phyloP scores from a whole-genome alignment of 2,797 vertebrate genomes.

The Caiman crocodilus region DNA sequence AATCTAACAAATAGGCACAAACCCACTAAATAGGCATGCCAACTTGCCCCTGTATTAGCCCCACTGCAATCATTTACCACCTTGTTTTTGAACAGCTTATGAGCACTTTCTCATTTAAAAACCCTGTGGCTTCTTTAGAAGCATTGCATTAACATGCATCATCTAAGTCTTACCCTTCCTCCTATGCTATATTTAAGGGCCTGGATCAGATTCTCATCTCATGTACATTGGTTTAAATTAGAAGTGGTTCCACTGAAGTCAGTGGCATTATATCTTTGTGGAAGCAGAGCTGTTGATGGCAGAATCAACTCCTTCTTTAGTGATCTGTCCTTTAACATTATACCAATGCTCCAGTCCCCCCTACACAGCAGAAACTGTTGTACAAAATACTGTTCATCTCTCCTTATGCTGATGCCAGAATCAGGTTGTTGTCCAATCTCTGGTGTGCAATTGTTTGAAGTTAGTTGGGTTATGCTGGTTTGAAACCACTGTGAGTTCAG shows the following conservation, averaged over 20 bases:
- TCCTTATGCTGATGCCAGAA: not conserved
- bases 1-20: not conserved
- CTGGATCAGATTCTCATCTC: not conserved
- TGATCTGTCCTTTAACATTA: not conserved
- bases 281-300: not conserved
- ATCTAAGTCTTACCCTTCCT: not conserved
- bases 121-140: not conserved
- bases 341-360: not conserved
- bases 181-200: not conserved
- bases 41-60: not conserved
- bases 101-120: constrained; percentile 21
- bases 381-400: not conserved
- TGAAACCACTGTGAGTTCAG: not conserved
- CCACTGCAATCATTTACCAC: constrained; percentile 12
- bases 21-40: not conserved
- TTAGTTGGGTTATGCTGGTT: not conserved
- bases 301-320: not conserved
- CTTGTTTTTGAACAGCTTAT: constrained; percentile 36
- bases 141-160: not conserved
- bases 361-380: not conserved
- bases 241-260: not conserved
- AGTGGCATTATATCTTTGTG: not conserved
- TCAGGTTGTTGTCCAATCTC: too few relatives aligned
- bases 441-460: not conserved
- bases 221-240: not conserved